Evolutionary conservation across 1,140 invertebrate species (phyloP).

Genomic region (Gryllus bimaculatus): DNA sequence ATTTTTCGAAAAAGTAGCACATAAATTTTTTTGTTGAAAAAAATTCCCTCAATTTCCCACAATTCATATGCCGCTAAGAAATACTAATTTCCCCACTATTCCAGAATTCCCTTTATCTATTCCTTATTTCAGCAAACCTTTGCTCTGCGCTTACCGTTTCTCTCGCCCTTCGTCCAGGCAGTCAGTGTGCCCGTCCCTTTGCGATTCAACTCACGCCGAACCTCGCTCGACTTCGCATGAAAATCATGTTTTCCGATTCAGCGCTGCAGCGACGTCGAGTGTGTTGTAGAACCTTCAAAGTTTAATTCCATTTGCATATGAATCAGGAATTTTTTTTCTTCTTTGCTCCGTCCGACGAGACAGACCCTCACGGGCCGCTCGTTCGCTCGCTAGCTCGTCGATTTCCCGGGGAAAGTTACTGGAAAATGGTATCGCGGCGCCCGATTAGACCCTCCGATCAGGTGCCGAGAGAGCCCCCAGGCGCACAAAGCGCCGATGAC

Average conservation of each 20-base stretch:
- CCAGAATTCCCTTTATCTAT: too few species aligned
- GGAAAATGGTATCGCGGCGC: not conserved
- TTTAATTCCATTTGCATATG: conserved; percentile 5
- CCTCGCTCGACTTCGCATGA: not conserved
- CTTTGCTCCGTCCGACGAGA: not conserved
- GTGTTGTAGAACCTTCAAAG: not conserved
- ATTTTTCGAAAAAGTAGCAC: too few species aligned
- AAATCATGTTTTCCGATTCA: conserved; percentile 5
- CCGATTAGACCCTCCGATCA: not conserved
- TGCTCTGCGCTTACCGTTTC: not conserved
- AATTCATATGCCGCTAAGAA: too few species aligned
- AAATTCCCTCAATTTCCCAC: too few species aligned
- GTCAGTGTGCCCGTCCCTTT: not conserved
- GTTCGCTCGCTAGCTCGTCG: not conserved
- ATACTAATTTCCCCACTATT: too few species aligned
- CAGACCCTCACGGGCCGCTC: not conserved
- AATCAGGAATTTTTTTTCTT: not conserved
- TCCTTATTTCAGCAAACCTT: too few species aligned
- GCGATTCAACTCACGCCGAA: not conserved
- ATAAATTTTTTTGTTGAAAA: too few species aligned
- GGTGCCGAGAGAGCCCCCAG: not conserved
- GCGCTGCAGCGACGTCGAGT: not conserved
- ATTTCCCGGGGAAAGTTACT: not conserved
- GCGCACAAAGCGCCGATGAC: not conserved
- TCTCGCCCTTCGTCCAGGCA: not conserved